Percentiles rank a stretch among this genome's conserved stretches.
Evolutionary conservation across 2,113 vertebrate species (phyloP).

Genomic region (Amblyopsis rosae): DNA sequence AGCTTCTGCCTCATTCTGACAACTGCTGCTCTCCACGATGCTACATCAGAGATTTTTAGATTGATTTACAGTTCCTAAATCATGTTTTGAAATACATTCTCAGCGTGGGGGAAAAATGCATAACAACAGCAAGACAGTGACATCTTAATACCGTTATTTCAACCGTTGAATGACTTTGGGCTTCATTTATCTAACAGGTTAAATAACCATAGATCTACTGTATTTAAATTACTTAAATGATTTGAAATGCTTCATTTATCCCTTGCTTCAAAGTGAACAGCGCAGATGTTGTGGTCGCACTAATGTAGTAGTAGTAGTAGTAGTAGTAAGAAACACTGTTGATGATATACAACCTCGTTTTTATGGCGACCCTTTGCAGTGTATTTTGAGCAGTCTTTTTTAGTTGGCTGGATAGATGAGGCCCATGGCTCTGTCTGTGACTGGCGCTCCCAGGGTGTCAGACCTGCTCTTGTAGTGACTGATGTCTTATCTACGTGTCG

Average conservation of each 20-base stretch:
- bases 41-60: conserved; percentile 1
- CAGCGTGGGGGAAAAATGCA: no score
- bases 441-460: conserved; percentile 41
- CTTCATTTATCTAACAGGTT: conserved; percentile 49
- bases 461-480: conserved; percentile 51
- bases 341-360: conserved; percentile 14
- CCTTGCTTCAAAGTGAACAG: neutral
- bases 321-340: neutral
- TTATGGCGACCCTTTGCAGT: conserved; percentile 12
- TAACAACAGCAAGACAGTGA: no score
- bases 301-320: no score
- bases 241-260: neutral
- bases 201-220: conserved; percentile 31
- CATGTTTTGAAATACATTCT: conserved; percentile 10
- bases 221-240: neutral
- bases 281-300: neutral
- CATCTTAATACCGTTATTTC: neutral
- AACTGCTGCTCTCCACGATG: conserved; percentile 47
- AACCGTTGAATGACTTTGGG: conserved; percentile 33
- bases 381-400: conserved; percentile 22
- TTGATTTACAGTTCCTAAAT: neutral
- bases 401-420: conserved; percentile 50
- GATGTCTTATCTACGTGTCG: conserved; percentile 52
- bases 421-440: conserved; percentile 43
- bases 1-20: conserved; percentile 54